These are phyloP conservation scores for Mactromeris polynyma DNA, from an alignment of 2,888 invertebrate genomes.

Conservation along the genomic window DNA sequence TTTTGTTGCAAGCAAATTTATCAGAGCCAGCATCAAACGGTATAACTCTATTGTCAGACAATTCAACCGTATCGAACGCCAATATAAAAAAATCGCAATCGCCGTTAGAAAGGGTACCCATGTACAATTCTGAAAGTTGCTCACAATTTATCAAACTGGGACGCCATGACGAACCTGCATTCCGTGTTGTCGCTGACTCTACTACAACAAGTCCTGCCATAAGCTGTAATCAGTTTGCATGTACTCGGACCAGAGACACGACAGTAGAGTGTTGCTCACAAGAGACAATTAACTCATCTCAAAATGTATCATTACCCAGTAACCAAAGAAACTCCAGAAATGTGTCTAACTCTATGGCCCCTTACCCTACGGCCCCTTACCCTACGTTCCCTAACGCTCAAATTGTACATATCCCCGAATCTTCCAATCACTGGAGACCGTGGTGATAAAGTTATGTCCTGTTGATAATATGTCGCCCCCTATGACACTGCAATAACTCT, in stretches of 20 bases:
- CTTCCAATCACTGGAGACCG: background rate
- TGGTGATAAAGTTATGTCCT: background rate
- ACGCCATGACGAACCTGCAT: background rate
- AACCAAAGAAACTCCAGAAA: background rate
- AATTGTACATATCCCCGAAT: constrained; percentile 15
- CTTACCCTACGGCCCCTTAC: too few relatives aligned
- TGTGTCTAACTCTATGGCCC: background rate
- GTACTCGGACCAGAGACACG: background rate
- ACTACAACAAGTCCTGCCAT: background rate
- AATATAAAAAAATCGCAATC: background rate
- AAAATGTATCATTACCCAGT: background rate
- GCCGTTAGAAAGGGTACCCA: background rate
- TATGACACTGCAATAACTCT: background rate
- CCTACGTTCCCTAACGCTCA: background rate
- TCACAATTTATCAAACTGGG: background rate
- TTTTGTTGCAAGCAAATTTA: background rate
- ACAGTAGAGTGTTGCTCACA: background rate
- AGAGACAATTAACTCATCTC: background rate
- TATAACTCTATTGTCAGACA: background rate
- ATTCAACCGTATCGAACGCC: background rate
- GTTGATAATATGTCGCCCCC: background rate
- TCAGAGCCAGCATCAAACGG: background rate
- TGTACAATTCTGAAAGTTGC: background rate
- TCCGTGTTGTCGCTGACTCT: background rate
- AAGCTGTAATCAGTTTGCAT: background rate